These are phyloP conservation scores for Leptocoma aspasia DNA, from an alignment of 2,113 vertebrate species.

Conservation along the genomic window DNA sequence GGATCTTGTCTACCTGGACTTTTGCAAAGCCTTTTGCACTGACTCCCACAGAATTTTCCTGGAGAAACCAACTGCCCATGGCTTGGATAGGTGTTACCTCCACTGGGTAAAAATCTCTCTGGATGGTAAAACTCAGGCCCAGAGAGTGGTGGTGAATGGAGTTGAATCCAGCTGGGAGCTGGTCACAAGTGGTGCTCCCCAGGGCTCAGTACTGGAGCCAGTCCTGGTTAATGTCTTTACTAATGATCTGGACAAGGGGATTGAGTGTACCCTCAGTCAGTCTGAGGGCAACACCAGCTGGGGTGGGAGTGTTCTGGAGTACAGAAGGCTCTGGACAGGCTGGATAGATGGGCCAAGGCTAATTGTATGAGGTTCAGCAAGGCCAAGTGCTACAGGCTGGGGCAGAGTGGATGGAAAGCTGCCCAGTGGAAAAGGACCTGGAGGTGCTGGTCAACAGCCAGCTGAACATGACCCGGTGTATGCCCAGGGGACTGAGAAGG, in stretches of 20 bases:
- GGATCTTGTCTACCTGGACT: neutral
- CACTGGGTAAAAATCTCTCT: neutral
- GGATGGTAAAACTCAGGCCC: neutral
- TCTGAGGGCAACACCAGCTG: neutral
- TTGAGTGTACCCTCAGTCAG: neutral
- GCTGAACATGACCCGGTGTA: neutral
- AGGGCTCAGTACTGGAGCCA: neutral
- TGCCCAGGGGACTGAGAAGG: too few species aligned
- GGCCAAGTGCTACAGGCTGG: neutral
- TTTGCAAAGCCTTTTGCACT: neutral
- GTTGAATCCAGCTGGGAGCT: neutral
- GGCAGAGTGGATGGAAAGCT: neutral
- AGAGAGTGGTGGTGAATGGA: neutral
- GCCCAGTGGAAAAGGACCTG: neutral
- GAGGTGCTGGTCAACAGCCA: neutral
- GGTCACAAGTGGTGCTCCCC: too few species aligned
- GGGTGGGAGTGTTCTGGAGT: neutral
- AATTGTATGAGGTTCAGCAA: neutral
- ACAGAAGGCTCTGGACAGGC: neutral
- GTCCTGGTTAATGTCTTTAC: neutral
- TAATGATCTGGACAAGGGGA: neutral
- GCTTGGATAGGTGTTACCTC: neutral
- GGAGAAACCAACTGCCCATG: neutral
- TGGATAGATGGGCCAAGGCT: neutral
- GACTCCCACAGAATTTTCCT: neutral